Base-by-base conservation (phyloP, 2,113 vertebrate species). In the Arenaria interpres region DNA sequence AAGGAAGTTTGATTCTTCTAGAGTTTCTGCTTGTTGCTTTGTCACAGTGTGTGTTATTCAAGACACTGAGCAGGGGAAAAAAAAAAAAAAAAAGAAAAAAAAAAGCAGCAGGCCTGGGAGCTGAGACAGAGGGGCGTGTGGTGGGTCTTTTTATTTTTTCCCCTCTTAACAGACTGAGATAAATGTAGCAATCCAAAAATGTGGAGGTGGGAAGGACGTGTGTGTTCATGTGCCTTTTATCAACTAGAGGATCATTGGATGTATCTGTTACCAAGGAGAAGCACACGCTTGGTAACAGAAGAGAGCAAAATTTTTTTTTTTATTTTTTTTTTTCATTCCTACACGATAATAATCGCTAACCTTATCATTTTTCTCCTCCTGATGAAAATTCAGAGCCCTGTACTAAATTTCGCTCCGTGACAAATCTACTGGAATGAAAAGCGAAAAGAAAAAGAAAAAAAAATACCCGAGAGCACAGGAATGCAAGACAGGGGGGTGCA, bases 181-280 rank as follows among this genome's bases (percentile, higher is more conserved):
- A 97, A 98, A 97, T 98, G 96, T 95, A 98, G 97, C 98, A 97
- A 98, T 97, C 98, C 45, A 89, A 91, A 95, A 94, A 96, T 46
- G 73, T 84, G 96, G 95, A 89, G 83, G 95, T 93, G 91, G 95
- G 83, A 94, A 97, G 92, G 59, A 91, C 94, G 51, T 93, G 97
- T 96, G 84, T 76, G 94, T 96, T 89, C 95, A 97, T 94, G 96
- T 97, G 96, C 91, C 94, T 97, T 97, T 94, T 95, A 95, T 97
- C 97, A 89, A 82, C 80, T 45, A 72, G n/a, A 92, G 92, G 53
- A 97, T 97, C 95, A 97, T 95, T 96, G 94, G 95, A 97, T 93
- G 89, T 69, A 95, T 96, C 94, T 93, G 96, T 97, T 97, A 97
- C 97, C 95, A 94, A 94, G 97, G 97, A 95, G 94, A 96, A 97